phyloP scores from a whole-genome alignment of 2,797 vertebrate genomes.

The Tenualosa thibaudeaui region DNA sequence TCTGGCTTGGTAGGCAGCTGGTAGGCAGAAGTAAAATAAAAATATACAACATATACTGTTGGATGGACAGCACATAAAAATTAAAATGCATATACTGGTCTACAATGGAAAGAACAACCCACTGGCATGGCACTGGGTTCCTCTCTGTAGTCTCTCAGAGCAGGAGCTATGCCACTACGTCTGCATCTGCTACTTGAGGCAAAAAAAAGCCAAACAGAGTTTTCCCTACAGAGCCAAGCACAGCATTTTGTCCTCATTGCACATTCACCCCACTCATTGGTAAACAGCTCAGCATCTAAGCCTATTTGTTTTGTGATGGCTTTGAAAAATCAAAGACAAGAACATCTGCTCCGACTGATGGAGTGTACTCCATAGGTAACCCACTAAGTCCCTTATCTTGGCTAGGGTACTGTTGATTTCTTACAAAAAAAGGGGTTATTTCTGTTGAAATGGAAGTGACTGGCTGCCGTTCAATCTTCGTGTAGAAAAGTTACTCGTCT shows the following conservation, averaged over 20 bases:
- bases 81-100: neutral
- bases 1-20: no score
- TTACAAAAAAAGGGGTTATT: neutral
- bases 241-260: slow-evolving; percentile 2
- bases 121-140: neutral
- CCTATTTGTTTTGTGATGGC: slow-evolving; percentile 35
- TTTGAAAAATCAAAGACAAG: slow-evolving; percentile 5
- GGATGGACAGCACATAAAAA: neutral
- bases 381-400: slow-evolving; percentile 8
- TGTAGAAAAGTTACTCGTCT: slow-evolving; percentile 1
- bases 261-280: slow-evolving; percentile 24
- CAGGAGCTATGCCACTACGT: neutral
- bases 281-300: slow-evolving; percentile 21
- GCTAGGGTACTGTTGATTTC: neutral
- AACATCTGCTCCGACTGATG: slow-evolving; percentile 1
- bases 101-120: neutral
- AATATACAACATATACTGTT: neutral
- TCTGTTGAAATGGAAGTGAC: slow-evolving; percentile 7
- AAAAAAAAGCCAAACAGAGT: neutral
- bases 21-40: no score
- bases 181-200: neutral
- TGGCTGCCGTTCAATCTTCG: neutral
- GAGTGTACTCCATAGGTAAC: slow-evolving; percentile 8
- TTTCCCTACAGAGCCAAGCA: slow-evolving; percentile 6
- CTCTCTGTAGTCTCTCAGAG: neutral